Conservation (phyloP, 2,888 invertebrate species). For the Caenorhabditis uteleia region DNA sequence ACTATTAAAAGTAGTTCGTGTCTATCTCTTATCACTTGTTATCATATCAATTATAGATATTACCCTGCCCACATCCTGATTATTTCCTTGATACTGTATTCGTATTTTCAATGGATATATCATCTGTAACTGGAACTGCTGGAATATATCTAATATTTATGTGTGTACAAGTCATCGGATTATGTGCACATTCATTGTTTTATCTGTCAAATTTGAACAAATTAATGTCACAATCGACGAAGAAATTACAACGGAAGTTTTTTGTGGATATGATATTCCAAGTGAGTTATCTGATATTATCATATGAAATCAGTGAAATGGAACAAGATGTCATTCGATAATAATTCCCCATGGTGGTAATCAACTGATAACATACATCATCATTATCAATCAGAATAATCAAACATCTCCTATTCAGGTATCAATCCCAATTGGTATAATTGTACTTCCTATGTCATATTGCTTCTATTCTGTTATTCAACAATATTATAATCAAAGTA, state of each 20-base stretch:
- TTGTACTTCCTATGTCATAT: slow-evolving; percentile 27
- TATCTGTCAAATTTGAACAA: slow-evolving; percentile 15
- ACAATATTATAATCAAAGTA: slow-evolving; percentile 27
- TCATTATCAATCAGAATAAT: too few relatives aligned
- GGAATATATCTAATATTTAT: slow-evolving; percentile 19
- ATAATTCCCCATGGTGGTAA: too few relatives aligned
- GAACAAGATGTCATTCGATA: too few relatives aligned
- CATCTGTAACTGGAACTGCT: slow-evolving; percentile 15
- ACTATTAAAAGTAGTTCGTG: slow-evolving; percentile 26
- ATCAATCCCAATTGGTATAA: slow-evolving; percentile 23
- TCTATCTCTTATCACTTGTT: neutral
- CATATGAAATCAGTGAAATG: too few relatives aligned
- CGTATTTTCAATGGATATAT: slow-evolving; percentile 25
- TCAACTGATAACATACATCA: too few relatives aligned
- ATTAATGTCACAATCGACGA: slow-evolving; percentile 16
- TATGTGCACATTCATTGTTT: slow-evolving; percentile 24
- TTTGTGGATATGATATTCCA: slow-evolving; percentile 32
- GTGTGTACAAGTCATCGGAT: slow-evolving; percentile 5
- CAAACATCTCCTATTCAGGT: slow-evolving; percentile 4
- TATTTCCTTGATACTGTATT: slow-evolving; percentile 22
- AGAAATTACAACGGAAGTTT: slow-evolving; percentile 25
- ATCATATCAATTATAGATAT: too few relatives aligned
- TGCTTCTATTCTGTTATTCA: slow-evolving; percentile 20
- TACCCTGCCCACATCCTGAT: slow-evolving; percentile 31
- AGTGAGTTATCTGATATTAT: neutral